phyloP scores from a whole-genome alignment of 2,888 invertebrate species.

The Zhengitettix transpicula region DNA sequence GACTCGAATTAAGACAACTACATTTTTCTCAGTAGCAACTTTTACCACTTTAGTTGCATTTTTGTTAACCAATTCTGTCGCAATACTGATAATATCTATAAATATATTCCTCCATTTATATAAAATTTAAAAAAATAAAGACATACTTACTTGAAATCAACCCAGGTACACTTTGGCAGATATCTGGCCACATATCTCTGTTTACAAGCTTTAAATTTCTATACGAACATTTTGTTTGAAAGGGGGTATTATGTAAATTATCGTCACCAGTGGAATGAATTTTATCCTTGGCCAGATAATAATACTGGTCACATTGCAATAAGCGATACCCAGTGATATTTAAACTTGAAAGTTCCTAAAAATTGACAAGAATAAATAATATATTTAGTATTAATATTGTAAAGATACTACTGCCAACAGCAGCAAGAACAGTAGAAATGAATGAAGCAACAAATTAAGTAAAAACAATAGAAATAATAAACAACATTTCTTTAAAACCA shows the following conservation, averaged over 20 bases:
- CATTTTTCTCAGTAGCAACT: too few species aligned
- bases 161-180: not conserved
- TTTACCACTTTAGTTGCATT: too few species aligned
- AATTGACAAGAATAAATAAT: not conserved
- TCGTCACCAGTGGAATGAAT: not conserved
- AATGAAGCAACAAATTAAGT: too few species aligned
- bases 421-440: too few species aligned
- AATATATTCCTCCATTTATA: too few species aligned
- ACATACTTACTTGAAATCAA: not conserved
- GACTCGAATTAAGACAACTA: too few species aligned
- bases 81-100: too few species aligned
- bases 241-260: not conserved
- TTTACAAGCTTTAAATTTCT: not conserved
- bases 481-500: too few species aligned
- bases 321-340: slow-evolving; percentile 39
- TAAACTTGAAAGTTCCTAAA: slow-evolving; percentile 38
- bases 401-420: too few species aligned
- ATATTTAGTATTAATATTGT: too few species aligned
- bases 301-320: slow-evolving; percentile 36
- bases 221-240: slow-evolving; percentile 1
- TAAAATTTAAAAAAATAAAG: not conserved
- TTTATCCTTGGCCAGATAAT: slow-evolving; percentile 36
- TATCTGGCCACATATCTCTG: not conserved
- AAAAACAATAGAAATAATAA: too few species aligned
- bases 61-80: too few species aligned